Percentiles rank a stretch among this genome's conserved stretches.
phyloP scores from a whole-genome alignment of 2,113 vertebrate species.

The Rhombomys opimus region DNA sequence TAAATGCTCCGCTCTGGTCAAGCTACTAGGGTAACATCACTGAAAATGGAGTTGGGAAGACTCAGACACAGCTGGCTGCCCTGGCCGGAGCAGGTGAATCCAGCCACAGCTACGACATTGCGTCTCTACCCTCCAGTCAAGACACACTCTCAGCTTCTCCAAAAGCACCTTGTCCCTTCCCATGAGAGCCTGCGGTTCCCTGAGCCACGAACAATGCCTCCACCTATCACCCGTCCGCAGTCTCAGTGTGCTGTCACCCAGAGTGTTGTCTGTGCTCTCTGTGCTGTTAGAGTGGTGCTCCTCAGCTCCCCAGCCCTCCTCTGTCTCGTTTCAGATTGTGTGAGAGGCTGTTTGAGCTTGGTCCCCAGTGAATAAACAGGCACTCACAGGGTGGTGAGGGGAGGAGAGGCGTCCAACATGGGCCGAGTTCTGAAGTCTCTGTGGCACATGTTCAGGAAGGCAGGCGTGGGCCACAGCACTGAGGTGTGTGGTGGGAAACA shows the following conservation, averaged over 20 bases:
- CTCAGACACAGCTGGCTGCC: fast-evolving
- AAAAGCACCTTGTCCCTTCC: not conserved
- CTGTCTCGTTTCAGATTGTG: not conserved
- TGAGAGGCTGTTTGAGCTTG: not conserved
- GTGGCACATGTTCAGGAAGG: not conserved
- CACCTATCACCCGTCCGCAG: not conserved
- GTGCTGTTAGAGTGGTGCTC: not conserved
- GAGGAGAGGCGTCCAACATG: too few species aligned
- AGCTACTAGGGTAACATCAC: not conserved
- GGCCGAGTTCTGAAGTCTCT: not conserved
- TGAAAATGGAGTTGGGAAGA: not conserved
- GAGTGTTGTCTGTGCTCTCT: not conserved
- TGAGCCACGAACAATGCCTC: not conserved
- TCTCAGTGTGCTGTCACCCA: fast-evolving
- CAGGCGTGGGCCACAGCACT: not conserved
- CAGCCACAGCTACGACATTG: not conserved
- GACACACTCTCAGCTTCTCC: not conserved
- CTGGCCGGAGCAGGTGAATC: fast-evolving
- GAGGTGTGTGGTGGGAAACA: too few species aligned
- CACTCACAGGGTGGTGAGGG: not conserved
- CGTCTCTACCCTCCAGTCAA: not conserved
- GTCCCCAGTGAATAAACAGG: not conserved
- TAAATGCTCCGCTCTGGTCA: not conserved
- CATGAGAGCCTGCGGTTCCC: too few species aligned
- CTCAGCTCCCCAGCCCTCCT: not conserved